Evolutionary conservation across 2,888 invertebrate species (phyloP), one percentile per base, ranked within the genome.

Genomic region (Mystacides longicornis): DNA sequence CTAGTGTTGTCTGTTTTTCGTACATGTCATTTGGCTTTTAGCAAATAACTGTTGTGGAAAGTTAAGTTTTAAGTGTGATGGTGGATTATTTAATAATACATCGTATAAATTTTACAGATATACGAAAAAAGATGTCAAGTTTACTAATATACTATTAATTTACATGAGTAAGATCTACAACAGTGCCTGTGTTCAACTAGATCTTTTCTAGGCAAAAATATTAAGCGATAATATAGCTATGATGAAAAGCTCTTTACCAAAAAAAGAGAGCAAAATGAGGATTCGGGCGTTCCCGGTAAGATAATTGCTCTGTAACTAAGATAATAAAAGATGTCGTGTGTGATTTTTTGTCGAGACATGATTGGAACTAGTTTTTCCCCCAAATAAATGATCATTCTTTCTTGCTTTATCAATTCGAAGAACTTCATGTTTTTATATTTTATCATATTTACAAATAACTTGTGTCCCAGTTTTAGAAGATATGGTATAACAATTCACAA

Each of bases 221-320:
- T 27, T 33, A 37, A 43, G 27, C 43, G 22, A 31, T 49, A 37
- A 37, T 4, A 20, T 52, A 48, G 69, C 68, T 72, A 83, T 82
- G 80, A 83, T 86, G 83, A 86, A 85, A 76, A 81, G 84, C 72
- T 80, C 85, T 66, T 79, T 87, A 74, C 86, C 87, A 67, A 93
- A 92, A 76, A 92, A 92, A 78, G 93, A 93, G 79, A 87, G 88
- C 80, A 96, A 96, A 80, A 95, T 96, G 95, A 85, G 97, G 71
- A 97, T 97, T 71, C 84, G 95, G 74, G 95, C 96, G 65, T 97
- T 97, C 79, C 95, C 96, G 73, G 95, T 96, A 80, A 93, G 45
- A 7, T 20, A 5, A 19, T 45, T 16, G 3, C n/a, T n/a, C n/a
- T n/a, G n/a, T n/a, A n/a, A n/a, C n/a, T n/a, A n/a, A n/a, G n/a